Conservation (phyloP, 2,888 invertebrate genomes). For the Hymenopus coronatus region DNA sequence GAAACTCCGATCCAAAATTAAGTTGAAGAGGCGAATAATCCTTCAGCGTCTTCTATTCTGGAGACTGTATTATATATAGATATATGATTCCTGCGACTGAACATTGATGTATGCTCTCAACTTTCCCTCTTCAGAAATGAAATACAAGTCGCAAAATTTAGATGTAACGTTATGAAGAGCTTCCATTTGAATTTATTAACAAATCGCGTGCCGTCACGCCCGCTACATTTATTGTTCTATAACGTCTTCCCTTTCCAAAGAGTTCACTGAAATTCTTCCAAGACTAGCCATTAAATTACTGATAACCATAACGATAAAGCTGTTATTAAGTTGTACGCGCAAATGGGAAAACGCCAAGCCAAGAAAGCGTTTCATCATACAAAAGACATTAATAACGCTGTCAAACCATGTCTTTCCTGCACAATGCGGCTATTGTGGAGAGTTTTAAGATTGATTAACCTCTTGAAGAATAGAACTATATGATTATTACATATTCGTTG, state of each 20-base stretch:
- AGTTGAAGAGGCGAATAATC: too few species aligned
- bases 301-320: not conserved
- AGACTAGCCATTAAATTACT: not conserved
- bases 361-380: not conserved
- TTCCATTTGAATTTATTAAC: not conserved
- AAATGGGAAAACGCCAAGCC: not conserved
- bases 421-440: not conserved
- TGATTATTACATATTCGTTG: not conserved
- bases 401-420: not conserved
- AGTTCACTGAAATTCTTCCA: not conserved
- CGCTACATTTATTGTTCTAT: not conserved
- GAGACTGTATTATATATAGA: too few species aligned
- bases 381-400: not conserved
- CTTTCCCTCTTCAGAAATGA: not conserved
- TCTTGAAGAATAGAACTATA: not conserved
- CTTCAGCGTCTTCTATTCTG: too few species aligned
- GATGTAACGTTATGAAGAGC: not conserved
- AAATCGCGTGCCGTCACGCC: not conserved
- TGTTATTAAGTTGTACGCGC: not conserved
- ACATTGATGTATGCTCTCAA: not conserved
- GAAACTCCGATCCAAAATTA: too few species aligned
- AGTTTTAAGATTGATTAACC: not conserved
- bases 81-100: not conserved
- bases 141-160: not conserved
- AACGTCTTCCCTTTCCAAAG: not conserved